phyloP scores from a whole-genome alignment of 2,113 vertebrate genomes.

The Chloebia gouldiae region DNA sequence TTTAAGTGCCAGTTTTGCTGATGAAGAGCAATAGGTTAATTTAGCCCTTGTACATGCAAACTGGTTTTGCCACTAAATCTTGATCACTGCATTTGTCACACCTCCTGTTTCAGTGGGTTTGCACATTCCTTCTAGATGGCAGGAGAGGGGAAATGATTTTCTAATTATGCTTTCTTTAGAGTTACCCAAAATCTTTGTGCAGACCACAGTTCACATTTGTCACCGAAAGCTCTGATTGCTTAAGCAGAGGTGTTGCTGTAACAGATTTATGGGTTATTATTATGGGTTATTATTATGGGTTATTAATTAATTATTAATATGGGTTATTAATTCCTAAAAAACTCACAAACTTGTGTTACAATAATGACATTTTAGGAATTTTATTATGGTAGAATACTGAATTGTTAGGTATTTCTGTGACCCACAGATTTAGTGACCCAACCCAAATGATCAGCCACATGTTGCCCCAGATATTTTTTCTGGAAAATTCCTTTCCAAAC shows the following conservation, averaged over 20 bases:
- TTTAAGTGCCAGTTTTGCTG: not conserved
- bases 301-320: too few relatives aligned
- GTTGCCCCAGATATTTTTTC: not conserved
- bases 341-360: not conserved
- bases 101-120: not conserved
- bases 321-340: not conserved
- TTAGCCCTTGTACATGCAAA: not conserved
- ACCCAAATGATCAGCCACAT: not conserved
- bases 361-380: not conserved
- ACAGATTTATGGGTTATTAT: not conserved
- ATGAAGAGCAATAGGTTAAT: not conserved
- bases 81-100: not conserved
- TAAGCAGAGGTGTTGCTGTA: not conserved
- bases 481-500: slow-evolving; percentile 5
- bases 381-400: not conserved
- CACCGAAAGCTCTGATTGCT: not conserved
- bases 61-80: not conserved
- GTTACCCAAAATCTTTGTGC: not conserved
- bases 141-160: not conserved
- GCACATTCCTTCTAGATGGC: not conserved
- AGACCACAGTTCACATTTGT: not conserved
- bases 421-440: not conserved
- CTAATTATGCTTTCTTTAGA: not conserved
- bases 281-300: too few relatives aligned
- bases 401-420: not conserved